Evolutionary conservation across 2,797 vertebrate genomes (phyloP).

Genomic region (Salarias fasciatus): DNA sequence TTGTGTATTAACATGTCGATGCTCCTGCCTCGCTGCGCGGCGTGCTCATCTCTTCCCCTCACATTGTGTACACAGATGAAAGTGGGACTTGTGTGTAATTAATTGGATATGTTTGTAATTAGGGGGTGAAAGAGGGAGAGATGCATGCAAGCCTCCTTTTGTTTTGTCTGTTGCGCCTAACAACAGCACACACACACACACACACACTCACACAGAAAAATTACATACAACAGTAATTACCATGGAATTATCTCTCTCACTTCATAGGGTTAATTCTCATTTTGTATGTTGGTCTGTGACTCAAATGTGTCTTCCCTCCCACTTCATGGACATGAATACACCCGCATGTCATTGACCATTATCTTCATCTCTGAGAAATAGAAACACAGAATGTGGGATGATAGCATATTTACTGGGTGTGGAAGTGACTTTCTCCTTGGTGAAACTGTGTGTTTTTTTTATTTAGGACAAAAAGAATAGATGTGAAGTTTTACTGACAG

Average conservation of each 20-base stretch:
- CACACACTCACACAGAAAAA: constrained; percentile 79
- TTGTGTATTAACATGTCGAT: constrained; percentile 56
- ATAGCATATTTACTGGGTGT: constrained; percentile 46
- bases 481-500: constrained; percentile 7
- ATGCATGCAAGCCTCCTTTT: constrained; percentile 68
- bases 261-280: constrained; percentile 77
- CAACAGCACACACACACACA: constrained; percentile 53
- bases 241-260: constrained; percentile 76
- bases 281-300: constrained; percentile 19
- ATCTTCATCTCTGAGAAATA: constrained; percentile 22
- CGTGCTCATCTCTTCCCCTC: constrained; percentile 59
- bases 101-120: constrained; percentile 84
- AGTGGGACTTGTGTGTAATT: constrained; percentile 77
- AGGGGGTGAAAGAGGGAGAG: constrained; percentile 68
- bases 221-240: constrained; percentile 84
- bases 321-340: constrained; percentile 13
- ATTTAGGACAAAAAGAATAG: too few relatives aligned
- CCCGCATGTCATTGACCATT: constrained; percentile 38
- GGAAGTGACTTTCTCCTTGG: constrained; percentile 27
- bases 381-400: not conserved
- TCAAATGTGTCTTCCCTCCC: constrained; percentile 4
- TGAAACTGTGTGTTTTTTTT: constrained; percentile 29
- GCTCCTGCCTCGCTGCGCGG: constrained; percentile 60
- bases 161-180: constrained; percentile 72
- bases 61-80: constrained; percentile 64